Evolutionary conservation across 2,888 invertebrate species (phyloP), one percentile per base, ranked within the genome.

Genomic region (Pheosia gnoma): DNA sequence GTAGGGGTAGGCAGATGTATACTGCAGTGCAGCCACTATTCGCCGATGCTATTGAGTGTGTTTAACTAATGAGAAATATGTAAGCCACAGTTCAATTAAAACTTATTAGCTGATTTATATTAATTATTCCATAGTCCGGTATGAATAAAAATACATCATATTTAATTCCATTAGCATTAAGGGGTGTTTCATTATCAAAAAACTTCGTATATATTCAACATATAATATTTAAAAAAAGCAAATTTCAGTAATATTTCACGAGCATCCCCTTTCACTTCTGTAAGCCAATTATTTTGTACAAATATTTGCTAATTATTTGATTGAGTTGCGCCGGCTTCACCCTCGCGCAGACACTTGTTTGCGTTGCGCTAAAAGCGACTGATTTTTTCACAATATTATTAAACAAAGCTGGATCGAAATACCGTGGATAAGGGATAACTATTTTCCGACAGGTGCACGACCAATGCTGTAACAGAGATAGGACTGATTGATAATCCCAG

Each of bases 301-400:
- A 87, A 87, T 85, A 86, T 87, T 87, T 81, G 80, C 80, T 85
- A 86, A 87, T 87, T 86, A 87, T 85, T 84, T 85, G 82, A 87
- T 85, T 83, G 83, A 81, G 72, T 71, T 70, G 68, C 61, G 63
- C 62, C 43, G 45, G 51, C 52, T 51, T 47, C 60, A 10, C 45
- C 57, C 45, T 63, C 51, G 65, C 63, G 57, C 58, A 10, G 38
- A 5, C 3, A 5, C 3, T 10, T 60, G 25, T 60, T 60, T 57
- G 38, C 52, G n/a, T 57, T 60, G 51, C 56, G 36, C 56, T 43
- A 39, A 51, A 39, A 51, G 13, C 60, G 59, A 49, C 56, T 59
- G 43, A 63, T 57, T 66, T 71, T 70, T 65, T 61, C 37, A 67
- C 59, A 57, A 59, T 49, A 61, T 71, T 60, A 43, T 59, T 10